A percentile compares a stretch with the other conserved stretches of the same genome.
Evolutionary conservation across 2,888 invertebrate genomes (phyloP).

Genomic region (Netelia virgata): DNA sequence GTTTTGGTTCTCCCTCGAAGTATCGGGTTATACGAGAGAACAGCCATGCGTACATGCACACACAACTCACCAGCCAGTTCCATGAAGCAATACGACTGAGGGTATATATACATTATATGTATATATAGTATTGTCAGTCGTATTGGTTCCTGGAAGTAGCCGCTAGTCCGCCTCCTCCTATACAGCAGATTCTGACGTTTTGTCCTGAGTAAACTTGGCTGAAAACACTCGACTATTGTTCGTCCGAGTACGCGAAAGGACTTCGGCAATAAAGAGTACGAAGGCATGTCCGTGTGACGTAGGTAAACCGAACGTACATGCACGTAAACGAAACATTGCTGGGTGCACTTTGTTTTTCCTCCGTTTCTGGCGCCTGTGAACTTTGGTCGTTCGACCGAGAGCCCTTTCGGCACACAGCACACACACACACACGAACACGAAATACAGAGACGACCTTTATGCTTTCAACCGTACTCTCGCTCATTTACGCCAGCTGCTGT

Average conservation of each 20-base stretch:
- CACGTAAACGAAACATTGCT: conserved; percentile 1
- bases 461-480: conserved; percentile 6
- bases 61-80: too few species aligned
- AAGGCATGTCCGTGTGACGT: neutral
- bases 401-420: neutral
- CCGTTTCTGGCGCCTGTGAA: conserved; percentile 4
- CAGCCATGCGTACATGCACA: too few species aligned
- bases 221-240: neutral
- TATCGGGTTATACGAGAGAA: too few species aligned
- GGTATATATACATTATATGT: neutral
- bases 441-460: neutral
- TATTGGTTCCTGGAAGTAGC: neutral
- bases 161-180: neutral
- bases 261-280: neutral
- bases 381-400: conserved; percentile 3
- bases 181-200: neutral
- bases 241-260: neutral
- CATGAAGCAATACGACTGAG: too few species aligned
- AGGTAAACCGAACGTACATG: neutral
- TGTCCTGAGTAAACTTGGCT: neutral
- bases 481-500: conserved; percentile 56
- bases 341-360: neutral
- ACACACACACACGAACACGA: neutral
- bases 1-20: too few species aligned
- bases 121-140: neutral